These are phyloP conservation scores for Scortum barcoo DNA, from an alignment of 2,113 vertebrate species.

Conservation along the genomic window DNA sequence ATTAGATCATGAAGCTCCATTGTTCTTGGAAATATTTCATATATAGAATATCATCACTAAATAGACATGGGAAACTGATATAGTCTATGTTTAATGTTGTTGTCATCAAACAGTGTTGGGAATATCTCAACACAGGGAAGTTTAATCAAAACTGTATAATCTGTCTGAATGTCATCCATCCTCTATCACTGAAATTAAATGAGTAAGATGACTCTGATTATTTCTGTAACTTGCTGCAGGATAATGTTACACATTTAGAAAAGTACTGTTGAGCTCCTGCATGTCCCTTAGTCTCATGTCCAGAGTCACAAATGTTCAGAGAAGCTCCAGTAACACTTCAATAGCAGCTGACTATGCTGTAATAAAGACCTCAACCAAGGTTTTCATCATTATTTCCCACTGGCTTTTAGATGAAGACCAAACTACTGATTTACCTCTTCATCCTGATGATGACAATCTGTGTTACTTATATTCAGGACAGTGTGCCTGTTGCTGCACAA, in stretches of 20 bases:
- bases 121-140: not conserved
- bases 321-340: not conserved
- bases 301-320: not conserved
- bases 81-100: not conserved
- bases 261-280: not conserved
- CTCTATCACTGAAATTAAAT: slow-evolving; percentile 23
- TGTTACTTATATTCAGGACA: not conserved
- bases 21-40: not conserved
- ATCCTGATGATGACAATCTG: not conserved
- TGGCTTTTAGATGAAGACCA: not conserved
- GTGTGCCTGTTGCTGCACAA: not conserved
- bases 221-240: slow-evolving; percentile 28
- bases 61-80: not conserved
- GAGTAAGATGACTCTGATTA: slow-evolving; percentile 29
- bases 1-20: too few relatives aligned
- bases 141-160: slow-evolving; percentile 17
- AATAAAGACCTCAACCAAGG: not conserved
- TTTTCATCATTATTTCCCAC: slow-evolving; percentile 3
- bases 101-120: not conserved
- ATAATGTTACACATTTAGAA: slow-evolving; percentile 29
- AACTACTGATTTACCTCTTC: not conserved
- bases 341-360: slow-evolving; percentile 5
- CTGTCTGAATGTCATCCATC: slow-evolving; percentile 21
- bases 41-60: not conserved
- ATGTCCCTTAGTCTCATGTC: not conserved